Evolutionary conservation across 1,140 invertebrate species (phyloP).

Genomic region (Rhyacophila brunnea): DNA sequence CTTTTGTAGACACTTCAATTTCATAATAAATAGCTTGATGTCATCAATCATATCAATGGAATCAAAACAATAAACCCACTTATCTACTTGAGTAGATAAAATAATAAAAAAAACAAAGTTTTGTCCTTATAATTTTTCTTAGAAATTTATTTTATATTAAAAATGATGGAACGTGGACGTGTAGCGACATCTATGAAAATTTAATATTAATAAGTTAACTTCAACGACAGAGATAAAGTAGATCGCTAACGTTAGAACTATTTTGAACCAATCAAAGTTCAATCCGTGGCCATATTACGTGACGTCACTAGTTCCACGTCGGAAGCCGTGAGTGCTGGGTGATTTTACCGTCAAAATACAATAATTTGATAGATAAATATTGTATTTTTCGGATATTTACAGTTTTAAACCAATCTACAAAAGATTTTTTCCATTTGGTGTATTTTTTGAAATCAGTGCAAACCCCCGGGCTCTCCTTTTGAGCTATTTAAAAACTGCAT

Average conservation of each 20-base stretch:
- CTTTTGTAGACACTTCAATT: too few species aligned
- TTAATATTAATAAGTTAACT: not conserved
- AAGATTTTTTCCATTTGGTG: slow-evolving; percentile 11
- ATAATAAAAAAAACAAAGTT: too few species aligned
- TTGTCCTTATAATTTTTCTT: too few species aligned
- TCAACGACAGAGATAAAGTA: too few species aligned
- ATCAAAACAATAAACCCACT: too few species aligned
- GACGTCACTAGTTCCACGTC: slow-evolving; percentile 58
- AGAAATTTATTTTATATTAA: too few species aligned
- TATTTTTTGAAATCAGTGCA: slow-evolving; percentile 35
- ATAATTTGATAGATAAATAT: slow-evolving; percentile 2
- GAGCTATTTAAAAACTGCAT: slow-evolving; percentile 30
- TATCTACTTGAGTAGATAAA: too few species aligned
- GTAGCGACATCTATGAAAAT: slow-evolving; percentile 4
- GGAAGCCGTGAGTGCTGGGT: slow-evolving; percentile 49
- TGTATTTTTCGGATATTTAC: slow-evolving; percentile 32
- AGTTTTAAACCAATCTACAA: slow-evolving; percentile 22
- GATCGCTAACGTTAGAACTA: not conserved
- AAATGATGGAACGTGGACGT: too few species aligned
- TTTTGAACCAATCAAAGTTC: slow-evolving; percentile 42
- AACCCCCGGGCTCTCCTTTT: slow-evolving; percentile 12
- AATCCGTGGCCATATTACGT: slow-evolving; percentile 48
- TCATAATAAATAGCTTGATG: too few species aligned
- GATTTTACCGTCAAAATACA: not conserved
- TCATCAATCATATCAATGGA: too few species aligned